A percentile compares a stretch with the other conserved stretches of the same genome.
phyloP scores from a whole-genome alignment of 1,140 invertebrate species.

The Neomicropteryx cornuta region DNA sequence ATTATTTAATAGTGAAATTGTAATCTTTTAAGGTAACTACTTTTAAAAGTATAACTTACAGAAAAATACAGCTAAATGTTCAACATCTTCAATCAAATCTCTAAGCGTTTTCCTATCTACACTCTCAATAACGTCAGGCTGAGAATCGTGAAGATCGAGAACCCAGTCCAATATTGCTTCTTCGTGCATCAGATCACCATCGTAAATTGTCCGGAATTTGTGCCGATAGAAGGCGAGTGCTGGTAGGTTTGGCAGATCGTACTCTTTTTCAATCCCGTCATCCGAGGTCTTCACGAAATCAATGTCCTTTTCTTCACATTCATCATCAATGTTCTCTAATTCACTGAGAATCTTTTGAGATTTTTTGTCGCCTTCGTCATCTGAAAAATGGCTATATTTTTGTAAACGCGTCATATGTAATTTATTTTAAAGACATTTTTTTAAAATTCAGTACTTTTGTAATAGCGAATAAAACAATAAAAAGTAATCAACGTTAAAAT shows the following conservation, averaged over 20 bases:
- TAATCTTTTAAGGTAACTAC: background rate
- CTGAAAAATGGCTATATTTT: conserved; percentile 34
- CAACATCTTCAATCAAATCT: conserved; percentile 79
- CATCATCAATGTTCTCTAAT: conserved; percentile 89
- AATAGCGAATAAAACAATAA: background rate
- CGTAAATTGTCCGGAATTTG: conserved; percentile 81
- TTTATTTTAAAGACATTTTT: background rate
- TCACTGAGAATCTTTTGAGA: conserved; percentile 82
- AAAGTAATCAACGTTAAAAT: background rate
- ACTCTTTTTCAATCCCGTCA: conserved; percentile 78
- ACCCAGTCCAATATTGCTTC: conserved; percentile 86
- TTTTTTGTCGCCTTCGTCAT: conserved; percentile 82
- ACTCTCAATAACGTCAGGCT: conserved; percentile 82
- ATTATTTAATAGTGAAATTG: background rate
- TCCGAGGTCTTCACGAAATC: conserved; percentile 91
- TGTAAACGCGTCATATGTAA: conserved; percentile 9
- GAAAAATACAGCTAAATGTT: conserved; percentile 87
- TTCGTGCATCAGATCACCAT: conserved; percentile 83
- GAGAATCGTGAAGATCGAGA: conserved; percentile 69
- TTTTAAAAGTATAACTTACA: conserved; percentile 50
- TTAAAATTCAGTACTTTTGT: conserved; percentile 2
- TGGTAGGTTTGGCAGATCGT: conserved; percentile 72
- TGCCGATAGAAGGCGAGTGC: conserved; percentile 82
- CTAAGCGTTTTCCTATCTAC: conserved; percentile 85
- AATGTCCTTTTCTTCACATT: conserved; percentile 85